Conservation (phyloP, 2,113 vertebrate genomes). For the Anthoscopus minutus region DNA sequence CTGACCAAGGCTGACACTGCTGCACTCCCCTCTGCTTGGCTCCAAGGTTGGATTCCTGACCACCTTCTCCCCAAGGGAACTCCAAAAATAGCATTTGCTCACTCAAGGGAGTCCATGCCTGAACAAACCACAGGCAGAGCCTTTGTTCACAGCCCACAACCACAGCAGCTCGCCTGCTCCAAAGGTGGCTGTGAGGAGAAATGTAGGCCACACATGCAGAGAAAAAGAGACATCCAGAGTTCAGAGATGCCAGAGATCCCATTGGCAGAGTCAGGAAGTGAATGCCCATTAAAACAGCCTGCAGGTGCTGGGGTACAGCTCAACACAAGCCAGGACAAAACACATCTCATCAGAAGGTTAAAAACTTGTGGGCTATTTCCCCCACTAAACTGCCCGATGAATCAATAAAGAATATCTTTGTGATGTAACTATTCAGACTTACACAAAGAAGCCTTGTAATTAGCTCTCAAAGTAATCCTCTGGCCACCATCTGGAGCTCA, state of each 20-base stretch:
- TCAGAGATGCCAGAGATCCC: neutral
- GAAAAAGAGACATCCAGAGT: neutral
- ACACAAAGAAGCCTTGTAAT: slow-evolving; percentile 8
- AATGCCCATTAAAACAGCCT: neutral
- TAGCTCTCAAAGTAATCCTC: slow-evolving; percentile 10
- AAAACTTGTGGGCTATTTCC: neutral
- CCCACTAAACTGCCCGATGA: neutral
- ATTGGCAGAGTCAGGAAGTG: neutral
- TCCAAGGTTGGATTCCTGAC: neutral
- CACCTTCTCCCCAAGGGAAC: neutral
- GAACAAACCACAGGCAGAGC: neutral
- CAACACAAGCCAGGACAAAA: neutral
- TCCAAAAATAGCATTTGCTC: neutral
- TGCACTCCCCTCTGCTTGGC: neutral
- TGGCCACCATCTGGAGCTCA: slow-evolving; percentile 39
- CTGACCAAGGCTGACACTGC: neutral
- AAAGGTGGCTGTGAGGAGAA: neutral
- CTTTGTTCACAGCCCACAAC: neutral
- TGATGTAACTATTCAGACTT: slow-evolving; percentile 32
- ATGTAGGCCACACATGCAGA: neutral
- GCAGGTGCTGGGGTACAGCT: neutral
- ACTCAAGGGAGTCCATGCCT: neutral
- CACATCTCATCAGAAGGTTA: neutral
- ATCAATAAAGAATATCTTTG: slow-evolving; percentile 1
- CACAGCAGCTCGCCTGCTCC: neutral